These are phyloP conservation scores for Coelopa pilipes DNA, from an alignment of 2,888 invertebrate genomes.

Conservation along the genomic window DNA sequence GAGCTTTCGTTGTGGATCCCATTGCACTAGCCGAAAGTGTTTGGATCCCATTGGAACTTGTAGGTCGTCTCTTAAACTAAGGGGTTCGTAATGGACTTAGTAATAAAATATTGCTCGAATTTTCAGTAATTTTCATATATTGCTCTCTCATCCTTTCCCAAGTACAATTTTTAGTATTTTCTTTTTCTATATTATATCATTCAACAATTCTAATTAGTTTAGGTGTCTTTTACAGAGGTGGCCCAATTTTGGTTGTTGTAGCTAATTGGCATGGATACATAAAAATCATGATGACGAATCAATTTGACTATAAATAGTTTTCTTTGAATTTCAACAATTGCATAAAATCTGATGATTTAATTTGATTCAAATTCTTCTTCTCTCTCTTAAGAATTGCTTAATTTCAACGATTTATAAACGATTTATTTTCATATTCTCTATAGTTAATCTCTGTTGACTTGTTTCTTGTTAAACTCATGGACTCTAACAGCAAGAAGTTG, in stretches of 20 bases:
- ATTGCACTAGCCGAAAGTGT: too few species aligned
- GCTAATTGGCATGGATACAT: slow-evolving; percentile 10
- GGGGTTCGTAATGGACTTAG: not conserved
- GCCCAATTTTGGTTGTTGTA: not conserved
- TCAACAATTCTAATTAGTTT: slow-evolving; percentile 42
- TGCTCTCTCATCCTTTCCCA: not conserved
- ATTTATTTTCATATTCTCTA: not conserved
- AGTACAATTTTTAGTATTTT: slow-evolving; percentile 16
- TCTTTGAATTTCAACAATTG: slow-evolving; percentile 2
- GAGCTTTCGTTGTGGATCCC: too few species aligned
- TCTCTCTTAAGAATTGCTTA: slow-evolving; percentile 3
- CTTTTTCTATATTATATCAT: slow-evolving; percentile 17
- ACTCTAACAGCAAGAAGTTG: slow-evolving; percentile 19
- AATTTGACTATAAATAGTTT: not conserved
- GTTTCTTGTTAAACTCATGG: not conserved
- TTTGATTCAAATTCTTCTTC: slow-evolving; percentile 7
- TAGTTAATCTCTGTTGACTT: not conserved
- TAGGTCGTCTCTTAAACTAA: too few species aligned
- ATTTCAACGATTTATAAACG: slow-evolving; percentile 7
- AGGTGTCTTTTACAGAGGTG: slow-evolving; percentile 22
- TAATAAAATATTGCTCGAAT: not conserved
- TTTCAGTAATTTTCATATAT: not conserved
- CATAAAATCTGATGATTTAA: not conserved
- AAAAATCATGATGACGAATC: slow-evolving; percentile 1
- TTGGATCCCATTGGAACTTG: too few species aligned